These are phyloP conservation scores for Apostichopus japonicus DNA, from an alignment of 35 echinoderm and acorn worm species.

Conservation along the genomic window DNA sequence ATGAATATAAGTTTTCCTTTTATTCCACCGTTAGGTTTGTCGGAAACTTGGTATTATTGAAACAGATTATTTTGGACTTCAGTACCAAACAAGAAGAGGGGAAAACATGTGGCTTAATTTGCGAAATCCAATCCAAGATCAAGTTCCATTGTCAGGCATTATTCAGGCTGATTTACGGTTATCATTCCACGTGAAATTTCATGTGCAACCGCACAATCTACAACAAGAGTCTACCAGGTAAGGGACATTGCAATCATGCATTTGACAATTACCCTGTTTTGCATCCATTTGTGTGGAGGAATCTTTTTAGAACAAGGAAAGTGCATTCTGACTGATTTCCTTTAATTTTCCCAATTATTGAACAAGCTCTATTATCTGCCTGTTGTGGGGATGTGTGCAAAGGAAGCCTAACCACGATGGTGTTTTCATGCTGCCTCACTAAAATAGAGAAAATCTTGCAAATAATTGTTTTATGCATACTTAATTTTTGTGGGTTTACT, in stretches of 20 bases:
- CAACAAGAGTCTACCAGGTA: slow-evolving; percentile 85
- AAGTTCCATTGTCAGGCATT: slow-evolving; percentile 62
- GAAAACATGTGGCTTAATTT: slow-evolving; percentile 88
- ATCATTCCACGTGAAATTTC: slow-evolving; percentile 85
- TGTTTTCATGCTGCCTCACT: too few species aligned
- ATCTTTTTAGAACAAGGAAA: background rate
- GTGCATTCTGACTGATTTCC: too few species aligned
- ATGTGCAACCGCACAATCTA: slow-evolving; percentile 79
- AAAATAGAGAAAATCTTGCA: too few species aligned
- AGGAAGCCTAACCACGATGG: too few species aligned
- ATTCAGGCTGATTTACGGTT: slow-evolving; percentile 55
- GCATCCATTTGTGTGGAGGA: background rate
- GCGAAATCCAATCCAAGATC: slow-evolving; percentile 77
- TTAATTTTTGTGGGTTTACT: too few species aligned
- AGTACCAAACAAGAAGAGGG: slow-evolving; percentile 72
- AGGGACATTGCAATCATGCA: background rate
- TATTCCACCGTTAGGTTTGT: slow-evolving; percentile 59
- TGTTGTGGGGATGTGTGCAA: too few species aligned
- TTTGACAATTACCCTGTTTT: background rate
- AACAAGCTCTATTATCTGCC: too few species aligned
- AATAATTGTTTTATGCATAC: too few species aligned
- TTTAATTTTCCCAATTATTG: too few species aligned
- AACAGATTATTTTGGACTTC: slow-evolving; percentile 89
- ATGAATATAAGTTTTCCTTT: background rate
- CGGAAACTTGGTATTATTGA: slow-evolving; percentile 75